Base-by-base conservation (phyloP, 2,797 vertebrate species). In the Amazona ochrocephala region DNA sequence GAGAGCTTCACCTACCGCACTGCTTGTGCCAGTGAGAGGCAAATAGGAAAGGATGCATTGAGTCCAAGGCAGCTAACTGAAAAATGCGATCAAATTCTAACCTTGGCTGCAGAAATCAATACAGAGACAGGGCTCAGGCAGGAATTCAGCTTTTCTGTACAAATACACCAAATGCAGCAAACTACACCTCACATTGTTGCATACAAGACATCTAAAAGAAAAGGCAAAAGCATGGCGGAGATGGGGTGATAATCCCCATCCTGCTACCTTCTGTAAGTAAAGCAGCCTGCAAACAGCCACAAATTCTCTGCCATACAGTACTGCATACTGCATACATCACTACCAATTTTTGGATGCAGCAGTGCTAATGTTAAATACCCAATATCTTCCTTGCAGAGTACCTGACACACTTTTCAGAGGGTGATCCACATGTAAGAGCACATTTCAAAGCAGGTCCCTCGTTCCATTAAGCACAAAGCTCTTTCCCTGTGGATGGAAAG, bases 341-440 rank as follows among this genome's bases (percentile, higher is more conserved):
- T 56, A 87, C 18, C 44, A 17, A 42, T 74, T 61, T 4, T 6
- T 26, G 48, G 65, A 71, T 56, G 44, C 68, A 87, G 61, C 44
- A 80, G 8, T 18, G 11, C 9, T 74, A 16, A 53, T 16, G 34
- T 82, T 79, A 71, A 89, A 84, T 17, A 77, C 7, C 18, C 51
- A 50, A 2, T 10, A 84, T 15, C 27, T 16, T 73, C 50, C 71
- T 39, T 48, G 32, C 34, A 45, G 71, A 56, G 51, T 13, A 71
- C 41, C 32, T 73, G 0, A 0, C 10, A 50, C 15, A 11, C 22
- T 42, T 64, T 48, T 48, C 58, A 26, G 2, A 2, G 24, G 32
- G 19, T 29, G 44, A 32, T 60, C 78, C 34, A 37, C 34, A 64
- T 64, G 47, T 42, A 76, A 39, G 0, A 81, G 66, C 21, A 26